A percentile compares a stretch with the other conserved stretches of the same genome.
These are phyloP conservation scores for Tiliqua scincoides DNA, from an alignment of 2,113 vertebrate species.

Conservation along the genomic window DNA sequence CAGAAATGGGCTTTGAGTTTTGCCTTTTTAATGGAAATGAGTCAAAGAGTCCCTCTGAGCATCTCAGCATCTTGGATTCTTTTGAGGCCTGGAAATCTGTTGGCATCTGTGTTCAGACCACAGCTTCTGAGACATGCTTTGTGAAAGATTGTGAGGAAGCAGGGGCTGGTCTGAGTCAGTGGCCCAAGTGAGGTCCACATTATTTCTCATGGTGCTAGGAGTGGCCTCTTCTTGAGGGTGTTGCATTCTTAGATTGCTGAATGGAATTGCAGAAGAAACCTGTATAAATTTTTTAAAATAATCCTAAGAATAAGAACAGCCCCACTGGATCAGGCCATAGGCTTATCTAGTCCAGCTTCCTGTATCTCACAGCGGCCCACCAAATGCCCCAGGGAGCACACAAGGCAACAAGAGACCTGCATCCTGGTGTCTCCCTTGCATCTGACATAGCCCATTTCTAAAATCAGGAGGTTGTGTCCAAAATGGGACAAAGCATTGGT, in stretches of 20 bases:
- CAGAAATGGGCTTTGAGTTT: not conserved
- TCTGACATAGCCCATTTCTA: no score
- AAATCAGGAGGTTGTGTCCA: no score
- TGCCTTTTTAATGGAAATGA: not conserved
- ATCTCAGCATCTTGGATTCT: not conserved
- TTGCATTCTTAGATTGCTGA: not conserved
- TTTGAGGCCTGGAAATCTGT: not conserved
- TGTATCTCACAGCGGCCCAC: no score
- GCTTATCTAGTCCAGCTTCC: no score
- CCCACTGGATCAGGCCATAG: no score
- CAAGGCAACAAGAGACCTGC: no score
- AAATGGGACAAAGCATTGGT: no score
- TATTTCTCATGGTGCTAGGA: not conserved
- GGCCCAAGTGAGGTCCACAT: not conserved
- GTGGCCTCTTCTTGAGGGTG: not conserved
- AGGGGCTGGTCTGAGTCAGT: no score
- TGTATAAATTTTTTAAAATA: no score
- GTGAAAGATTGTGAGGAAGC: not conserved
- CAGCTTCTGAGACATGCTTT: not conserved
- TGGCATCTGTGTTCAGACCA: not conserved
- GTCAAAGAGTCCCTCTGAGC: not conserved
- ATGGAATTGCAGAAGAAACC: not conserved
- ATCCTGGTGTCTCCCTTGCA: no score
- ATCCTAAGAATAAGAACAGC: no score
- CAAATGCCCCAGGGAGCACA: no score